Percentiles rank a stretch among this genome's conserved stretches.
Evolutionary conservation across 2,888 invertebrate genomes (phyloP).

Genomic region (Pomacea canaliculata): DNA sequence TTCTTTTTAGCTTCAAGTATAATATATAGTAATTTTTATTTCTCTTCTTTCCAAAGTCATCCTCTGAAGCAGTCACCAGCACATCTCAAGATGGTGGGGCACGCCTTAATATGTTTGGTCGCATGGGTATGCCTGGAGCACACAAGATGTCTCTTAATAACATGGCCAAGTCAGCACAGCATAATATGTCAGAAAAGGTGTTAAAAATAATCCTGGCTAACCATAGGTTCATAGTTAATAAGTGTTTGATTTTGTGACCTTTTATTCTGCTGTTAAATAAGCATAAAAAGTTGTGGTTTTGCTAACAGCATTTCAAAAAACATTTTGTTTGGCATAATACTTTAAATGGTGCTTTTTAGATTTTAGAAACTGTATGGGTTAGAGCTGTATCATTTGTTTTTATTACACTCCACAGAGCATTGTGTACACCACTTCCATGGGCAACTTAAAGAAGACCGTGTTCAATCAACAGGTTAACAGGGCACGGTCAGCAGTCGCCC

Average conservation of each 20-base stretch:
- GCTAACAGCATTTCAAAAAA: no score
- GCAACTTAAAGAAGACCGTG: conserved; percentile 72
- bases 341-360: no score
- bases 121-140: conserved; percentile 33
- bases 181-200: background rate
- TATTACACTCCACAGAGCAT: conserved; percentile 37
- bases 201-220: background rate
- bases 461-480: conserved; percentile 71
- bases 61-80: conserved; percentile 20
- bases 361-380: no score
- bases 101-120: conserved; percentile 7
- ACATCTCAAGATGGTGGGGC: conserved; percentile 13
- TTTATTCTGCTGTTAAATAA: conserved; percentile 1
- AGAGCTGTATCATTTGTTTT: no score
- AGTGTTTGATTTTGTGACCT: background rate
- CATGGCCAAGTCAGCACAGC: conserved; percentile 20
- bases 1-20: no score
- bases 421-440: conserved; percentile 62
- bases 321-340: no score
- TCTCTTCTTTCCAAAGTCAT: background rate
- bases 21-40: no score
- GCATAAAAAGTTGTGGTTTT: background rate
- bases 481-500: conserved; percentile 38
- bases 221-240: no score
- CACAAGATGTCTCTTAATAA: conserved; percentile 35